These are phyloP conservation scores for Sinelater perroti DNA, from an alignment of 2,888 invertebrate genomes.

Conservation along the genomic window DNA sequence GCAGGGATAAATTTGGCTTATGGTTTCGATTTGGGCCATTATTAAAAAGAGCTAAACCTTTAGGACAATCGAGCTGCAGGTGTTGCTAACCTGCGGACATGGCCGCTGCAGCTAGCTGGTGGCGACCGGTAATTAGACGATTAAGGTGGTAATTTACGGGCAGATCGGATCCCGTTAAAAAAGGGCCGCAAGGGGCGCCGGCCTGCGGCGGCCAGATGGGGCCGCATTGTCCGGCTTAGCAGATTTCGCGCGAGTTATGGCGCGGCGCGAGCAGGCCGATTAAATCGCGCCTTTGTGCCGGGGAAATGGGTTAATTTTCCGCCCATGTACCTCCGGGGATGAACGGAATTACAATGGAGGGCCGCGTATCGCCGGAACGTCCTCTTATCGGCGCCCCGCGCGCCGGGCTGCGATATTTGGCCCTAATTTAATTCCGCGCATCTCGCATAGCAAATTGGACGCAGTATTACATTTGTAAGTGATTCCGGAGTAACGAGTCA, in stretches of 20 bases:
- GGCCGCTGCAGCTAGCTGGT: constrained; percentile 5
- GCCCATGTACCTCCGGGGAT: constrained; percentile 58
- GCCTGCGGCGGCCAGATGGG: constrained; percentile 24
- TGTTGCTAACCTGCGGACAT: not conserved
- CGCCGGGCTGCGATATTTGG: constrained; percentile 49
- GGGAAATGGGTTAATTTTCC: constrained; percentile 62
- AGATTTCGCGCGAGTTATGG: constrained; percentile 40
- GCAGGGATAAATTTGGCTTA: not conserved
- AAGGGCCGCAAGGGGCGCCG: constrained; percentile 20
- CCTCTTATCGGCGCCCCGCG: constrained; percentile 48
- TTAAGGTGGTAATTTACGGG: constrained; percentile 25
- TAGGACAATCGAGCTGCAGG: constrained; percentile 11
- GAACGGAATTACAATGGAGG: constrained; percentile 56
- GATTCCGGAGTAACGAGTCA: constrained; percentile 45
- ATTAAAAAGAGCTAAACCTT: constrained; percentile 11
- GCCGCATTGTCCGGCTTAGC: constrained; percentile 31
- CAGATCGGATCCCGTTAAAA: constrained; percentile 24
- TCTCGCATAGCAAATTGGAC: constrained; percentile 52
- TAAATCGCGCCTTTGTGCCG: constrained; percentile 58
- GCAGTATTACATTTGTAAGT: constrained; percentile 50
- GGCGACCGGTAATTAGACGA: constrained; percentile 20
- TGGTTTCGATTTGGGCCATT: no score
- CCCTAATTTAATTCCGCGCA: constrained; percentile 53
- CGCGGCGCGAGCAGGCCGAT: constrained; percentile 48
- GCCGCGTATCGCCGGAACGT: constrained; percentile 44